These are phyloP conservation scores for Euzetes globulus DNA, from an alignment of 2,888 invertebrate species.

Conservation along the genomic window DNA sequence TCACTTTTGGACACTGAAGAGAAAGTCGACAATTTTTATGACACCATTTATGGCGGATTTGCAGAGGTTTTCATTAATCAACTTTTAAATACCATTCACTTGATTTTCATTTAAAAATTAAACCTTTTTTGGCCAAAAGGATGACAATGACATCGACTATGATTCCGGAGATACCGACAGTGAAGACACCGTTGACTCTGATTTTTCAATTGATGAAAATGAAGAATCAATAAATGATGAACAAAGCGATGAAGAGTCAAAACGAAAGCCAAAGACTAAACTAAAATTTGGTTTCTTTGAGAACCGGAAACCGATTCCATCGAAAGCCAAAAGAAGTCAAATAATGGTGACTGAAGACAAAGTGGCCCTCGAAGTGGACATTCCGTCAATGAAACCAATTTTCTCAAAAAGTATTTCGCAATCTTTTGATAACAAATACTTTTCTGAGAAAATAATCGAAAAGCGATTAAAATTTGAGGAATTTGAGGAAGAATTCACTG, in stretches of 20 bases:
- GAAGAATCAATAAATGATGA: conserved; percentile 79
- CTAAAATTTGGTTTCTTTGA: conserved; percentile 49
- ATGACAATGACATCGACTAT: conserved; percentile 52
- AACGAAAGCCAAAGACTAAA: not conserved
- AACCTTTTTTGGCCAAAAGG: not conserved
- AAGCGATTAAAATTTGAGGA: not conserved
- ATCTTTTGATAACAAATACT: too few relatives aligned
- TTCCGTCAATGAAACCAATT: conserved; percentile 38
- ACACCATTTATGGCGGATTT: conserved; percentile 97
- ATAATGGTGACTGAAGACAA: conserved; percentile 8
- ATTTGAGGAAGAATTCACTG: conserved; percentile 56
- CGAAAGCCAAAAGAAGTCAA: conserved; percentile 67
- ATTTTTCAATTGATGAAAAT: conserved; percentile 95
- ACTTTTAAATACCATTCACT: conserved; percentile 1
- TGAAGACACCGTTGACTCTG: conserved; percentile 85
- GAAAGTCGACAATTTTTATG: conserved; percentile 77
- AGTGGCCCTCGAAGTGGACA: not conserved
- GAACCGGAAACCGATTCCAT: conserved; percentile 58
- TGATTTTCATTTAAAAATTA: not conserved
- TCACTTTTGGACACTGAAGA: conserved; percentile 74
- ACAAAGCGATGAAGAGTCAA: conserved; percentile 59
- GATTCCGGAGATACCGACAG: conserved; percentile 65
- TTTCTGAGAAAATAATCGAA: conserved; percentile 56
- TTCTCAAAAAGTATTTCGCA: conserved; percentile 46
- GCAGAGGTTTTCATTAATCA: conserved; percentile 42